Evolutionary conservation across 2,888 invertebrate genomes (phyloP).

Genomic region (Trichopoda pennipes): DNA sequence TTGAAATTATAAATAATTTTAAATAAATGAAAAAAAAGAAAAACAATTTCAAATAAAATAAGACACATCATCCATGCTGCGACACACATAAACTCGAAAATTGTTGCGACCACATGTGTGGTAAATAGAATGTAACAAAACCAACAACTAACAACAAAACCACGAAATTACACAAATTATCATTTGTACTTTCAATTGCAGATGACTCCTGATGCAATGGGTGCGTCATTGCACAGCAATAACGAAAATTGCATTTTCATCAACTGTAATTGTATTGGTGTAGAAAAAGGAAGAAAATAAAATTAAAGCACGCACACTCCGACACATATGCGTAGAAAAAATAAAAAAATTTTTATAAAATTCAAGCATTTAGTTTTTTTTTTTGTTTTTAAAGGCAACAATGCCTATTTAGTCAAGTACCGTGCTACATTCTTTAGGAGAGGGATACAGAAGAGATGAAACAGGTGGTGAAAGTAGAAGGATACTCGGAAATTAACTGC

Average conservation of each 20-base stretch:
- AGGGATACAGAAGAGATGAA: too few relatives aligned
- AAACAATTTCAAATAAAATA: slow-evolving; percentile 31
- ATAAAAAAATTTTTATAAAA: slow-evolving; percentile 11
- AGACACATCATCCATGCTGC: not conserved
- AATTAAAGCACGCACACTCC: not conserved
- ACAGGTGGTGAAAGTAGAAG: too few relatives aligned
- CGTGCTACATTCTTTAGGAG: too few relatives aligned
- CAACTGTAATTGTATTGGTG: slow-evolving; percentile 19
- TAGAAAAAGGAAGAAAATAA: too few relatives aligned
- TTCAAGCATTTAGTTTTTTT: too few relatives aligned
- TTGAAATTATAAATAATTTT: not conserved
- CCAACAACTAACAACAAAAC: slow-evolving; percentile 1
- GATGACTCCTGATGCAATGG: slow-evolving; percentile 6
- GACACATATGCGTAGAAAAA: not conserved
- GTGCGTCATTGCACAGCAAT: not conserved
- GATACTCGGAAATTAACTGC: too few relatives aligned
- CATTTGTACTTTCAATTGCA: slow-evolving; percentile 58
- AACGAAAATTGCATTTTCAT: slow-evolving; percentile 34
- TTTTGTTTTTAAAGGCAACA: too few relatives aligned
- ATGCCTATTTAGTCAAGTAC: too few relatives aligned
- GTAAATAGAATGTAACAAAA: slow-evolving; percentile 36
- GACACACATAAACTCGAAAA: not conserved
- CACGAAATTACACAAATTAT: slow-evolving; percentile 52
- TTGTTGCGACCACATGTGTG: slow-evolving; percentile 26
- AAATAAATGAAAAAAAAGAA: not conserved